Evolutionary conservation across 2,113 vertebrate species (phyloP).

Genomic region (Cheilinus undulatus): DNA sequence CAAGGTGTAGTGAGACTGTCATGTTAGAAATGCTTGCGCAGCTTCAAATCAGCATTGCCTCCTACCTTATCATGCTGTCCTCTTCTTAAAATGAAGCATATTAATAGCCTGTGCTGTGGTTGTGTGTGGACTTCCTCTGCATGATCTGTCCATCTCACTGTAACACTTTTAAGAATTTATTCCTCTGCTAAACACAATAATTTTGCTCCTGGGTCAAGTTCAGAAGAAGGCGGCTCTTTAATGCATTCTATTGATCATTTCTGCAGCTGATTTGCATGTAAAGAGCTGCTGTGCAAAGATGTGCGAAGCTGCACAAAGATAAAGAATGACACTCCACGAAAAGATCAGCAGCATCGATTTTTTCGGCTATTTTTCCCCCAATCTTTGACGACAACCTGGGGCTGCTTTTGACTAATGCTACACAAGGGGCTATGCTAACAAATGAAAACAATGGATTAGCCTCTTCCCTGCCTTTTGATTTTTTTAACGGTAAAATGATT

Average conservation of each 20-base stretch:
- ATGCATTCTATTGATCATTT: constrained; percentile 68
- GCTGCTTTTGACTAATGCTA: constrained; percentile 56
- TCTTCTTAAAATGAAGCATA: constrained; percentile 5
- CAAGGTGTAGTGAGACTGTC: constrained; percentile 43
- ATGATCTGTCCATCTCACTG: constrained; percentile 8
- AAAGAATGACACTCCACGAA: constrained; percentile 45
- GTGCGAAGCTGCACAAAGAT: constrained; percentile 45
- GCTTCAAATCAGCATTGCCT: constrained; percentile 39
- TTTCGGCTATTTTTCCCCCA: not conserved
- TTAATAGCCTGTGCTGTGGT: constrained; percentile 5
- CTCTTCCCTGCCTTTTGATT: constrained; percentile 67
- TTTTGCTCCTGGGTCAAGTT: constrained; percentile 52
- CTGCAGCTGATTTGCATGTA: constrained; percentile 59
- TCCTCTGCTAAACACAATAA: constrained; percentile 46
- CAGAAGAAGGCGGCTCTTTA: constrained; percentile 43
- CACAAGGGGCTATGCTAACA: constrained; percentile 39
- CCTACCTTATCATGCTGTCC: constrained; percentile 1
- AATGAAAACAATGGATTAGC: constrained; percentile 67
- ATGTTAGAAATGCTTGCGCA: constrained; percentile 27
- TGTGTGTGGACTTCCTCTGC: constrained; percentile 5
- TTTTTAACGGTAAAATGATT: constrained; percentile 71
- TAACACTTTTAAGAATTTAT: constrained; percentile 45
- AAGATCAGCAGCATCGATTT: constrained; percentile 57
- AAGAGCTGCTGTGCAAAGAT: constrained; percentile 27
- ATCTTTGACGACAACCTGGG: constrained; percentile 50